These are phyloP conservation scores for Cryptotis parvus DNA, from an alignment of 2,113 vertebrate species.

Conservation along the genomic window DNA sequence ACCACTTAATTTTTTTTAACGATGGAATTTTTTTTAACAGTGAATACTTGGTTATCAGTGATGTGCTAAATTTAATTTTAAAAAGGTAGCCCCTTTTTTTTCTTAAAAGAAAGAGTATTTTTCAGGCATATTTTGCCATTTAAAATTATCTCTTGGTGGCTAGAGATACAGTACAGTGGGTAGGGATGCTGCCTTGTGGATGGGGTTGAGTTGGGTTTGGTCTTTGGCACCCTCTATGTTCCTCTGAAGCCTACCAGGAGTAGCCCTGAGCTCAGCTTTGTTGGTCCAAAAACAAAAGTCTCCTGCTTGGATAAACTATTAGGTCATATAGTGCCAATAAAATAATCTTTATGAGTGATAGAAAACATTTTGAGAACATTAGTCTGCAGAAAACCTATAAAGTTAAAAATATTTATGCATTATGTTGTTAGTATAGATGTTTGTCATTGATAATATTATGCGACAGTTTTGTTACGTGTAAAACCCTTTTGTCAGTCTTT, in stretches of 20 bases:
- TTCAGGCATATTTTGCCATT: background rate
- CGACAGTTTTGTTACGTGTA: conserved; percentile 28
- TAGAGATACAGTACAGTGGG: no score
- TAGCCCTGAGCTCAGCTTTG: no score
- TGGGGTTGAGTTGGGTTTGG: no score
- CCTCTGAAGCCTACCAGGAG: no score
- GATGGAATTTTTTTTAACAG: conserved; percentile 20
- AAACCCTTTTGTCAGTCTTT: background rate
- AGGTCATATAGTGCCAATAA: conserved; percentile 12
- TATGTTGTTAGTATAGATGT: conserved; percentile 5
- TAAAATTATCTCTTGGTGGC: no score
- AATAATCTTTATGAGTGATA: conserved; percentile 4
- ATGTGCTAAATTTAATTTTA: conserved; percentile 48
- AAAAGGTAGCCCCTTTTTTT: conserved; percentile 30
- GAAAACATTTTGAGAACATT: conserved; percentile 37
- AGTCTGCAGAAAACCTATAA: background rate
- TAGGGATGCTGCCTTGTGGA: no score
- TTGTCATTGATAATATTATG: background rate
- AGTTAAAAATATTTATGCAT: conserved; percentile 33
- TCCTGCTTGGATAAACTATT: conserved; percentile 25
- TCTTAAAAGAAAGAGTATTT: conserved; percentile 18
- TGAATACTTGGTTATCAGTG: background rate
- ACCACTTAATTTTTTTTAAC: conserved; percentile 52
- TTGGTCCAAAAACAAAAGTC: background rate
- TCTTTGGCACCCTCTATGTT: no score